Conservation (phyloP, 2,797 vertebrate species). For the Sebastolobus alascanus region DNA sequence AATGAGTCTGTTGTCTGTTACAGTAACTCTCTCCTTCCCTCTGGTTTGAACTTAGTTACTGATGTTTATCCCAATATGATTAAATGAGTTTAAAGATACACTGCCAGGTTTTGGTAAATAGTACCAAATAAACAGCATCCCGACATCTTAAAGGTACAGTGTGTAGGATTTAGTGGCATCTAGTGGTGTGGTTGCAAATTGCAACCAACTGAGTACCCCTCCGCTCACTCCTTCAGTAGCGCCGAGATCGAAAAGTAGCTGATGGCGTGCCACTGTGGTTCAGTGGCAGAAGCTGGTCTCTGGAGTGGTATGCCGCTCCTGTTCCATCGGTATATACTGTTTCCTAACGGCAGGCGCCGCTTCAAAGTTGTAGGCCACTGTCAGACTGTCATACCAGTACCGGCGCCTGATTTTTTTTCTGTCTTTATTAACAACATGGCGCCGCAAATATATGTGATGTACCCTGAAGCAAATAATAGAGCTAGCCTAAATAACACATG, state of each 20-base stretch:
- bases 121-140: not conserved
- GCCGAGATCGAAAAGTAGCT: not conserved
- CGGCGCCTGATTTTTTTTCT: too few species aligned
- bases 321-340: not conserved
- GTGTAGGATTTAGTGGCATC: too few species aligned
- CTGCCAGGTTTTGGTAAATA: not conserved
- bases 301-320: not conserved
- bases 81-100: not conserved
- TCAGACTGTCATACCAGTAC: not conserved
- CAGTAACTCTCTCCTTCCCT: not conserved
- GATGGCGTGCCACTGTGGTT: not conserved
- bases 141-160: not conserved
- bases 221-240: not conserved
- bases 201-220: too few species aligned
- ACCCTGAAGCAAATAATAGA: too few species aligned
- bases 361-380: not conserved
- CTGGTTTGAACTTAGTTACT: not conserved
- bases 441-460: too few species aligned
- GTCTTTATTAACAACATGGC: too few species aligned
- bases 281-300: not conserved
- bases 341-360: not conserved
- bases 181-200: too few species aligned
- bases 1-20: conserved; percentile 41
- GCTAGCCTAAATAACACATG: too few species aligned
- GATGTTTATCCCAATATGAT: not conserved